Conservation (phyloP, 2,888 invertebrate genomes). For the Parthenolecanium corni region DNA sequence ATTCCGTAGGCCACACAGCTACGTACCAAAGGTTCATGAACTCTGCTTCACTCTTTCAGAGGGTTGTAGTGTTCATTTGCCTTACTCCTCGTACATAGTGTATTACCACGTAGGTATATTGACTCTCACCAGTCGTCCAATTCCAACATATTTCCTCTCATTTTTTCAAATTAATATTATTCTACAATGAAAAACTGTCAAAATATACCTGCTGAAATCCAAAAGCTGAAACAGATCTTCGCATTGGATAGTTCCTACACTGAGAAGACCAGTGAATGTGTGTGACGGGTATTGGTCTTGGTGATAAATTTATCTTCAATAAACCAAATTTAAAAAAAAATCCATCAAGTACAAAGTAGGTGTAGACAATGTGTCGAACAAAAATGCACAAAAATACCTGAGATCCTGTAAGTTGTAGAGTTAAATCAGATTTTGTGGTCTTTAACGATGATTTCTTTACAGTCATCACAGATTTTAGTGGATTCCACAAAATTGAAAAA, state of each 20-base stretch:
- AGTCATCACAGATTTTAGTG: background rate
- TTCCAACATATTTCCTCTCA: too few species aligned
- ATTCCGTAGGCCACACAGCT: too few species aligned
- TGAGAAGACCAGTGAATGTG: conserved; percentile 10
- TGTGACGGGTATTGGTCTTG: conserved; percentile 2
- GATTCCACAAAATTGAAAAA: background rate
- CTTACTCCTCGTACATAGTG: too few species aligned
- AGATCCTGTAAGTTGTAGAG: conserved; percentile 16
- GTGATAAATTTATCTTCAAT: conserved; percentile 10
- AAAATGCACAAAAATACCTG: conserved; percentile 11
- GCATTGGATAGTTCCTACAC: conserved; percentile 5
- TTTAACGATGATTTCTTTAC: background rate
- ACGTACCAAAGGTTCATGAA: too few species aligned
- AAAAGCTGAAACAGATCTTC: conserved; percentile 21
- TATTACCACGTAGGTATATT: too few species aligned
- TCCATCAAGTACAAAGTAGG: background rate
- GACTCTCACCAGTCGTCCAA: too few species aligned
- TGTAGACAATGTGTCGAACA: too few species aligned
- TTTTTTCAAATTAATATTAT: too few species aligned
- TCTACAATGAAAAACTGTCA: too few species aligned
- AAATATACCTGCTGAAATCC: conserved; percentile 21
- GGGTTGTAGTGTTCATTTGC: too few species aligned
- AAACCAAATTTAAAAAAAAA: background rate
- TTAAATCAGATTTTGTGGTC: background rate
- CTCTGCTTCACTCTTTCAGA: too few species aligned